Evolutionary conservation across 2,888 invertebrate genomes (phyloP).

Genomic region (Ditylenchus weischeri): DNA sequence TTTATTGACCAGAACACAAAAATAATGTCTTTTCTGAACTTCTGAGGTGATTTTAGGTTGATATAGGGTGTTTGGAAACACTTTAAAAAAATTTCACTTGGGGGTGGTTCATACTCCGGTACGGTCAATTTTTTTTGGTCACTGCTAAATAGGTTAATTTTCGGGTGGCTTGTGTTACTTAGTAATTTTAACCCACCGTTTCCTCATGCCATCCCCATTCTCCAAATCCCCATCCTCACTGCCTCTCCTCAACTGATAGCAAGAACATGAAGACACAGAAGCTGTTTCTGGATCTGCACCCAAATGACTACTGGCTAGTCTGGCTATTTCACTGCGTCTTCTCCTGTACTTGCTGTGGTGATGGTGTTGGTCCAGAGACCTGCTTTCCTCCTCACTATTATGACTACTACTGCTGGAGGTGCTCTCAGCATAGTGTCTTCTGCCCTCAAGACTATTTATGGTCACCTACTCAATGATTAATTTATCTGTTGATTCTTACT

Average conservation of each 20-base stretch:
- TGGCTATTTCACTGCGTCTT: constrained; percentile 59
- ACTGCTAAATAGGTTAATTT: too few relatives aligned
- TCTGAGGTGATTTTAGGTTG: too few relatives aligned
- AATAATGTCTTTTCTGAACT: too few relatives aligned
- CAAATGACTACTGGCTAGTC: constrained; percentile 30
- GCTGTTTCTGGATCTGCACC: constrained; percentile 67
- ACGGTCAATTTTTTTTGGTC: too few relatives aligned
- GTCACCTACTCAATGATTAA: constrained; percentile 26
- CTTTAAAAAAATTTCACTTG: too few relatives aligned
- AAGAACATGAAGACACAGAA: constrained; percentile 81
- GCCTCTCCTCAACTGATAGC: constrained; percentile 63
- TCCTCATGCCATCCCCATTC: too few relatives aligned
- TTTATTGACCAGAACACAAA: too few relatives aligned
- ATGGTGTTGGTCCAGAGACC: not conserved
- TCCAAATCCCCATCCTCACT: not conserved
- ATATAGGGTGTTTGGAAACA: too few relatives aligned
- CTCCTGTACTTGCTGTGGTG: not conserved
- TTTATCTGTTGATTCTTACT: not conserved
- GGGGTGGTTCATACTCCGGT: too few relatives aligned
- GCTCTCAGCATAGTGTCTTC: constrained; percentile 30
- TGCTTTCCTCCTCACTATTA: not conserved
- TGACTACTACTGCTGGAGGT: constrained; percentile 6
- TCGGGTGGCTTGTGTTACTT: too few relatives aligned
- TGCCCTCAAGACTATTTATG: constrained; percentile 31
- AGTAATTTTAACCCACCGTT: too few relatives aligned